Conservation (phyloP, 2,888 invertebrate genomes). For the Phlogophora meticulosa region DNA sequence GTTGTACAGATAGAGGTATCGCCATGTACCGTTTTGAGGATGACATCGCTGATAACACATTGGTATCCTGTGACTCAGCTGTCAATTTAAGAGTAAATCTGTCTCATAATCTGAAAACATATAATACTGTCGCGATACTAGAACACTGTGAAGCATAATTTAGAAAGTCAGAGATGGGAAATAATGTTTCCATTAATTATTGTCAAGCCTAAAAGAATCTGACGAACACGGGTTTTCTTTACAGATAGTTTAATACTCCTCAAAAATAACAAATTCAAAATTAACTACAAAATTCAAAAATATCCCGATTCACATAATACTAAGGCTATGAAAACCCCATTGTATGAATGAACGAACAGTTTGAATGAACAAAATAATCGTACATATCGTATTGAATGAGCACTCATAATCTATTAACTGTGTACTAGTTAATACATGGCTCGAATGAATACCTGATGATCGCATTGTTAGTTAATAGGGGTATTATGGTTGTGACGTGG, state of each 20-base stretch:
- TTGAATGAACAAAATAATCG: conserved; percentile 5
- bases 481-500: conserved; percentile 45
- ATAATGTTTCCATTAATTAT: background rate
- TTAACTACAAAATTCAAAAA: no score
- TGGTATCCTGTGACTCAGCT: conserved; percentile 18
- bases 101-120: background rate
- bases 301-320: no score
- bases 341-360: conserved; percentile 6
- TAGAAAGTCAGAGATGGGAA: no score
- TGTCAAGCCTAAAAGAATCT: background rate
- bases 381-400: conserved; percentile 28
- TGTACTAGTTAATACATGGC: conserved; percentile 52
- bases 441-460: conserved; percentile 53
- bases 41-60: conserved; percentile 34
- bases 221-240: no score
- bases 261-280: no score
- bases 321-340: background rate
- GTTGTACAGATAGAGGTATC: conserved; percentile 81
- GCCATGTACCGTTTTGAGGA: conserved; percentile 63
- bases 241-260: no score
- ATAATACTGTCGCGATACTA: background rate
- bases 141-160: background rate
- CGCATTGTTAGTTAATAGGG: conserved; percentile 57
- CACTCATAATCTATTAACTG: conserved; percentile 49
- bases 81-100: conserved; percentile 8